phyloP scores from a whole-genome alignment of 2,797 vertebrate genomes.

The Salarias fasciatus region DNA sequence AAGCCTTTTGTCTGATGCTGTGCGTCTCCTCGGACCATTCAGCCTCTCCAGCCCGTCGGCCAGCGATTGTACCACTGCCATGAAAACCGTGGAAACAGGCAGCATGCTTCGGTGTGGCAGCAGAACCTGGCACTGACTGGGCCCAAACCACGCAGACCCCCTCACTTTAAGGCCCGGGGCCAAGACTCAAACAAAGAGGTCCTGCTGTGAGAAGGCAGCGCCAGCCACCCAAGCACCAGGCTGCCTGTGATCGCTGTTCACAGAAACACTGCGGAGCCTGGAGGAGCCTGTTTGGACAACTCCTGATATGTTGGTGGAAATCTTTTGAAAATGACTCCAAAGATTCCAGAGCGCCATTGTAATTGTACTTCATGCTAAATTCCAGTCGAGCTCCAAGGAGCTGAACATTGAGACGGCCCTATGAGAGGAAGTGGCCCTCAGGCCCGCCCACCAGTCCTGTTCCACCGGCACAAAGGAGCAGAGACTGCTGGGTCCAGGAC shows the following conservation, averaged over 20 bases:
- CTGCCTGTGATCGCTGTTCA: slow-evolving; percentile 23
- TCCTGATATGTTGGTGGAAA: slow-evolving; percentile 4
- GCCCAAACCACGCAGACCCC: slow-evolving; percentile 8
- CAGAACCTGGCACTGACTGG: slow-evolving; percentile 30
- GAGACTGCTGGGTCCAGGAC: no score
- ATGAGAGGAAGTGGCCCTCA: no score
- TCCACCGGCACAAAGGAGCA: no score
- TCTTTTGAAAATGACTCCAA: neutral
- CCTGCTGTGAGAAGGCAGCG: slow-evolving; percentile 30
- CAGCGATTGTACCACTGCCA: no score
- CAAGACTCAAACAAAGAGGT: slow-evolving; percentile 31
- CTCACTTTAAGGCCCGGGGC: slow-evolving; percentile 22
- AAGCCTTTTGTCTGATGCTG: no score
- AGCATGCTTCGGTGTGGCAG: slow-evolving; percentile 25
- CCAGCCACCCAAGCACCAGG: slow-evolving; percentile 17
- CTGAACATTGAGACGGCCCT: no score
- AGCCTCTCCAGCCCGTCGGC: no score
- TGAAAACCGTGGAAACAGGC: slow-evolving; percentile 3
- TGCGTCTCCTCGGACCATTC: no score
- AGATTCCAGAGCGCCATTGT: no score
- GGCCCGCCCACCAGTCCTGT: no score
- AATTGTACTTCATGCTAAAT: no score
- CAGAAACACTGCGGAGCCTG: neutral
- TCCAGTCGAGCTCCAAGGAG: no score
- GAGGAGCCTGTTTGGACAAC: neutral